Evolutionary conservation across 2,797 vertebrate genomes (phyloP).

Genomic region (Schizothorax lantsangensis): DNA sequence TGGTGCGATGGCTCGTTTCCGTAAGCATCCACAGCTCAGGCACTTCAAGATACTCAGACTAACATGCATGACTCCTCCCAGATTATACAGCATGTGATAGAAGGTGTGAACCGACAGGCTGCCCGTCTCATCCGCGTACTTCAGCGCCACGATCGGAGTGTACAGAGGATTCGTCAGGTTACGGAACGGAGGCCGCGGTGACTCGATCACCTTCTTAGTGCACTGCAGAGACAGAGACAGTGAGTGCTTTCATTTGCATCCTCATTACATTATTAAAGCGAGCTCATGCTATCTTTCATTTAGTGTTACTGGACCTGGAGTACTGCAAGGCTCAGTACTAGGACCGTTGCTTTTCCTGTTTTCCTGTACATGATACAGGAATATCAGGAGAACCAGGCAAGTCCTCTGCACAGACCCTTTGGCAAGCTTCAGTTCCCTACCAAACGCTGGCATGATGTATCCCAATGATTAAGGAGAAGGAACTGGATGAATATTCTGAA

Average conservation of each 20-base stretch:
- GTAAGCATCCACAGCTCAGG: constrained; percentile 76
- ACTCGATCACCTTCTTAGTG: constrained; percentile 77
- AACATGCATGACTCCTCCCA: constrained; percentile 79
- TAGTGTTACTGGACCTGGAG: background rate
- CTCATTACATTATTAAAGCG: background rate
- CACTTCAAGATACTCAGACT: constrained; percentile 76
- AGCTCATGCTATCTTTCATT: background rate
- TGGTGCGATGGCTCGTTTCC: constrained; percentile 72
- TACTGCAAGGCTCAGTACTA: too few relatives aligned
- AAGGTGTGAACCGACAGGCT: constrained; percentile 76
- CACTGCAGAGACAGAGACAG: constrained; percentile 61
- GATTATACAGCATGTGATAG: constrained; percentile 81
- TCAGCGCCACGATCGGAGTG: constrained; percentile 76
- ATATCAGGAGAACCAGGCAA: too few relatives aligned
- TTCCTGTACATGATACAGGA: too few relatives aligned
- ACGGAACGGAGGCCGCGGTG: constrained; percentile 70
- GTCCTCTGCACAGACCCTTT: too few relatives aligned
- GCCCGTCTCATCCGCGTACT: constrained; percentile 82
- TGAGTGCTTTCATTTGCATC: background rate
- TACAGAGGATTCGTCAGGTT: constrained; percentile 77
- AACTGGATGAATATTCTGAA: too few relatives aligned
- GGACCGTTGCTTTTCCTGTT: too few relatives aligned
- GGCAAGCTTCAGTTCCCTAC: too few relatives aligned
- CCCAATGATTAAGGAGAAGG: too few relatives aligned
- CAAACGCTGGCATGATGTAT: too few relatives aligned